These are phyloP conservation scores for Mustelus asterias DNA, from an alignment of 2,113 vertebrate species.

Conservation along the genomic window DNA sequence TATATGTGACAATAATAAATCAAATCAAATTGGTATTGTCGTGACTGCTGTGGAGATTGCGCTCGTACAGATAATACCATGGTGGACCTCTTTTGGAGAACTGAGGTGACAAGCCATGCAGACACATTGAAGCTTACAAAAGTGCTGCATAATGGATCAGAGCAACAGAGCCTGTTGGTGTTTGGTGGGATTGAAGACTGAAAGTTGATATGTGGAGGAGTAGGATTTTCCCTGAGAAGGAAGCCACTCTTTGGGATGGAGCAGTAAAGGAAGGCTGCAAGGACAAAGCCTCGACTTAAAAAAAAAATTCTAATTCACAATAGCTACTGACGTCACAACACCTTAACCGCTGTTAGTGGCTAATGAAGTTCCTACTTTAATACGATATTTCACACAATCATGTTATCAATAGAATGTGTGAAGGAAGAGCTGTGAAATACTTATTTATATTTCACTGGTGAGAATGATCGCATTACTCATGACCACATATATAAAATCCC, in stretches of 20 bases:
- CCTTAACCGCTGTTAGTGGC: not conserved
- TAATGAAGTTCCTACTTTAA: not conserved
- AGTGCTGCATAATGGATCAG: not conserved
- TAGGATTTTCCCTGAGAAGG: not conserved
- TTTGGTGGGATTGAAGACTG: not conserved
- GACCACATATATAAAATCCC: not conserved
- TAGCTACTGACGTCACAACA: not conserved
- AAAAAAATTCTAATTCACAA: not conserved
- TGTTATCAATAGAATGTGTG: not conserved
- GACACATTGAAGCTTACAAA: not conserved
- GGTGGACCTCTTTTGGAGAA: not conserved
- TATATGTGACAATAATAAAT: too few species aligned
- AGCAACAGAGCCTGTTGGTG: not conserved
- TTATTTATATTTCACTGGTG: conserved; percentile 12
- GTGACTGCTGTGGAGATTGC: not conserved
- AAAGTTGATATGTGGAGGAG: not conserved
- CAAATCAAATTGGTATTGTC: not conserved
- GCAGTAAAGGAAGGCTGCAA: not conserved
- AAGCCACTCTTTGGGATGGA: not conserved
- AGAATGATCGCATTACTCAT: not conserved
- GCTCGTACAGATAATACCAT: too few species aligned
- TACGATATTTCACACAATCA: not conserved
- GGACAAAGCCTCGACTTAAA: not conserved
- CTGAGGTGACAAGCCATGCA: not conserved
- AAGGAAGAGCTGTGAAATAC: not conserved